phyloP scores from a whole-genome alignment of 2,797 vertebrate genomes.

The Acipenser transmontanus region DNA sequence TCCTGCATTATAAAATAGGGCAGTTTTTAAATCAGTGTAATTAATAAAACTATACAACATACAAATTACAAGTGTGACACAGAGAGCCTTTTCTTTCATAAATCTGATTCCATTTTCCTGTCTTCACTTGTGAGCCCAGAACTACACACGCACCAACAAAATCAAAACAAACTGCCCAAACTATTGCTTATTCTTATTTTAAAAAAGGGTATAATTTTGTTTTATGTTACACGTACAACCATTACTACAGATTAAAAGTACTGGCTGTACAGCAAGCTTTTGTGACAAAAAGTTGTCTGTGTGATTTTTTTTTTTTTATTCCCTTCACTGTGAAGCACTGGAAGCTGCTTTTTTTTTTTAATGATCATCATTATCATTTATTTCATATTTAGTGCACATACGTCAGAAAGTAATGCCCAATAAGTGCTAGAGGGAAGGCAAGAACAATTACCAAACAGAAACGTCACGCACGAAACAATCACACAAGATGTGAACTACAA shows the following conservation, averaged over 20 bases:
- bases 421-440: constrained; percentile 81
- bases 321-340: constrained; percentile 89
- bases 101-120: constrained; percentile 27
- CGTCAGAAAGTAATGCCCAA: constrained; percentile 96
- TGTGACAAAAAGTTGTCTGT: constrained; percentile 79
- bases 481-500: constrained; percentile 76
- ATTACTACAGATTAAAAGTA: constrained; percentile 82
- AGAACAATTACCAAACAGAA: constrained; percentile 53
- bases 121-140: constrained; percentile 66
- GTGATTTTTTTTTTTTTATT: constrained; percentile 69
- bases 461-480: constrained; percentile 74
- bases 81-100: constrained; percentile 62
- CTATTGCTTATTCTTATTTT: constrained; percentile 83
- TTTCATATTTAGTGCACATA: constrained; percentile 89
- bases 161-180: constrained; percentile 86
- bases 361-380: constrained; percentile 44
- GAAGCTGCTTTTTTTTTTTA: constrained; percentile 68
- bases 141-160: constrained; percentile 80
- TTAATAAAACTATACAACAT: constrained; percentile 99
- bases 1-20: constrained; percentile 99
- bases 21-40: constrained; percentile 98
- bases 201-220: constrained; percentile 93
- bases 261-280: constrained; percentile 77
- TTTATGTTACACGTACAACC: constrained; percentile 79
- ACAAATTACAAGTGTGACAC: constrained; percentile 83